phyloP scores from a whole-genome alignment of 1,140 invertebrate species.

The Leptinotarsa texana region DNA sequence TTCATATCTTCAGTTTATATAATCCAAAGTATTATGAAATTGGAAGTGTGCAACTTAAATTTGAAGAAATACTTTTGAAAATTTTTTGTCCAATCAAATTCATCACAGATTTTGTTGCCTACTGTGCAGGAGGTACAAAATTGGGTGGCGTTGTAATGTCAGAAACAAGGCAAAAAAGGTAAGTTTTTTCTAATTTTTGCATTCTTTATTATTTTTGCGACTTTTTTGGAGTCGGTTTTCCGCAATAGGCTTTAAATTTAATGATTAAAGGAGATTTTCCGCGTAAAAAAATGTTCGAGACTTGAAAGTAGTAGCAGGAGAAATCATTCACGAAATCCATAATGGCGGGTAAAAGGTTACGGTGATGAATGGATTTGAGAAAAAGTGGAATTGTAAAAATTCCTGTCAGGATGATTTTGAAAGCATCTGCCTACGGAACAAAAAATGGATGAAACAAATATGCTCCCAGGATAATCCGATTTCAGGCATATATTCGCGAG shows the following conservation, averaged over 20 bases:
- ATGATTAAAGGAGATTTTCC: no score
- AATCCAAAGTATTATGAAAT: background rate
- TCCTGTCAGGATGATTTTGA: background rate
- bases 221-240: background rate
- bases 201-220: slow-evolving; percentile 3
- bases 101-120: slow-evolving; percentile 43
- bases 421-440: no score
- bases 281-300: slow-evolving; percentile 33
- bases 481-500: background rate
- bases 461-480: background rate
- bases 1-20: background rate
- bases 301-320: slow-evolving; percentile 38
- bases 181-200: slow-evolving; percentile 52
- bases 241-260: background rate
- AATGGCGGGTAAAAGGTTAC: slow-evolving; percentile 53
- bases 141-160: slow-evolving; percentile 63
- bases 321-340: slow-evolving; percentile 47
- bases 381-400: background rate
- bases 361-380: slow-evolving; percentile 39
- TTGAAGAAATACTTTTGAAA: slow-evolving; percentile 10
- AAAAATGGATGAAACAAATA: no score
- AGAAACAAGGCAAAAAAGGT: slow-evolving; percentile 60
- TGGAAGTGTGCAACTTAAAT: background rate
- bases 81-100: slow-evolving; percentile 24
- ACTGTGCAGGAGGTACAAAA: slow-evolving; percentile 58